These are phyloP conservation scores for Rhyzopertha dominica DNA, from an alignment of 1,140 invertebrate species.

Conservation along the genomic window DNA sequence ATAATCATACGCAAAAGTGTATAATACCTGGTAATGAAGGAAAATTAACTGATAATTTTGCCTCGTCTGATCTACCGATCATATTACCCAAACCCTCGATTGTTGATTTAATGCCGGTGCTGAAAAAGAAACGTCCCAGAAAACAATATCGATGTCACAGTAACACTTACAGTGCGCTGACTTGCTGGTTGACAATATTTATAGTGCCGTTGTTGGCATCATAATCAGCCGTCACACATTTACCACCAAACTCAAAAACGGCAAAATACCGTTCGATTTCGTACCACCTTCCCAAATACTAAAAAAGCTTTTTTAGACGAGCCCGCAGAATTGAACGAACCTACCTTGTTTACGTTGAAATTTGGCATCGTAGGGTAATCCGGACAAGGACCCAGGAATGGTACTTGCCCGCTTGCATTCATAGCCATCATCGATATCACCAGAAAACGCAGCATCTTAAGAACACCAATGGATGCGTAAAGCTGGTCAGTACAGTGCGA, in stretches of 20 bases:
- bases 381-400: slow-evolving; percentile 61
- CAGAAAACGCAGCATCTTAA: not conserved
- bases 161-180: slow-evolving; percentile 55
- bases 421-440: not conserved
- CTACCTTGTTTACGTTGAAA: slow-evolving; percentile 56
- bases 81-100: slow-evolving; percentile 56
- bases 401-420: slow-evolving; percentile 50
- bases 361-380: slow-evolving; percentile 54
- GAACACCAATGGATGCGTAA: too few species aligned
- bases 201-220: slow-evolving; percentile 54
- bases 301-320: slow-evolving; percentile 35
- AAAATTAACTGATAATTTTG: slow-evolving; percentile 57
- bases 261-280: slow-evolving; percentile 73
- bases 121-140: slow-evolving; percentile 32
- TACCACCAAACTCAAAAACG: slow-evolving; percentile 67
- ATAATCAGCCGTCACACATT: slow-evolving; percentile 70
- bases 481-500: not conserved
- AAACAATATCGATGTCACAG: slow-evolving; percentile 1
- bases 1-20: not conserved
- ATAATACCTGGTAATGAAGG: slow-evolving; percentile 53
- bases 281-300: slow-evolving; percentile 77
- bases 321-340: not conserved
- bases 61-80: slow-evolving; percentile 49
- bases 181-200: slow-evolving; percentile 59
- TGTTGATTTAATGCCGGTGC: slow-evolving; percentile 52